Percentiles rank a stretch among this genome's conserved stretches.
Conservation (phyloP, 2,797 vertebrate genomes). For the Notolepis coatsorum region DNA sequence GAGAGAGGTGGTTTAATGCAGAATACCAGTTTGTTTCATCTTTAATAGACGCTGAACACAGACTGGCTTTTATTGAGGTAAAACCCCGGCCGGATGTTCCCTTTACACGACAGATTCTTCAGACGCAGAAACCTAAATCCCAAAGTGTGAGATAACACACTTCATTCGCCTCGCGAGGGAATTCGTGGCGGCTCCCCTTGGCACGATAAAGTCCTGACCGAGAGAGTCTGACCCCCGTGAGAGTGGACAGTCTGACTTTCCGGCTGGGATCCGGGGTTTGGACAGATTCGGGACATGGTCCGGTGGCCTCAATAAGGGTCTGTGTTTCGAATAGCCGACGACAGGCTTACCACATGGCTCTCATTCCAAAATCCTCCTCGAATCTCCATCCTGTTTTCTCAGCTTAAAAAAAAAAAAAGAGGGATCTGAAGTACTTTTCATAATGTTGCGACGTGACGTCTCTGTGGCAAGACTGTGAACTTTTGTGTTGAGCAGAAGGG, state of each 20-base stretch:
- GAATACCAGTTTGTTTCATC: no score
- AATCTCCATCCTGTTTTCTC: constrained; percentile 39
- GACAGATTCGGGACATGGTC: constrained; percentile 14
- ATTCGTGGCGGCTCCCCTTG: constrained; percentile 27
- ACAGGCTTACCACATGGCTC: constrained; percentile 30
- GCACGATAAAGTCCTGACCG: constrained; percentile 35
- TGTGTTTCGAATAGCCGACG: constrained; percentile 14
- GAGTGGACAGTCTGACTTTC: not conserved
- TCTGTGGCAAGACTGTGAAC: constrained; percentile 30
- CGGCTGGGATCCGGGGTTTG: constrained; percentile 34
- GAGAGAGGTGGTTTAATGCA: no score
- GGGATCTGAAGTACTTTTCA: constrained; percentile 21
- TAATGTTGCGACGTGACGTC: constrained; percentile 24
- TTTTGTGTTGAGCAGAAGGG: constrained; percentile 28
- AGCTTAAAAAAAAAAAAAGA: constrained; percentile 17
- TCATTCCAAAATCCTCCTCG: constrained; percentile 41
- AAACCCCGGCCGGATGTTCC: no score
- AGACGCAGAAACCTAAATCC: not conserved
- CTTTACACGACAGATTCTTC: not conserved
- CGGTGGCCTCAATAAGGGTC: constrained; percentile 30
- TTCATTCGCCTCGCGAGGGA: constrained; percentile 38
- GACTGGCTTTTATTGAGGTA: no score
- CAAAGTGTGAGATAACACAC: constrained; percentile 28
- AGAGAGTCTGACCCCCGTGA: not conserved
- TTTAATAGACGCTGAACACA: no score